Conservation (phyloP, 2,113 vertebrate species). For the Furnarius figulus region DNA sequence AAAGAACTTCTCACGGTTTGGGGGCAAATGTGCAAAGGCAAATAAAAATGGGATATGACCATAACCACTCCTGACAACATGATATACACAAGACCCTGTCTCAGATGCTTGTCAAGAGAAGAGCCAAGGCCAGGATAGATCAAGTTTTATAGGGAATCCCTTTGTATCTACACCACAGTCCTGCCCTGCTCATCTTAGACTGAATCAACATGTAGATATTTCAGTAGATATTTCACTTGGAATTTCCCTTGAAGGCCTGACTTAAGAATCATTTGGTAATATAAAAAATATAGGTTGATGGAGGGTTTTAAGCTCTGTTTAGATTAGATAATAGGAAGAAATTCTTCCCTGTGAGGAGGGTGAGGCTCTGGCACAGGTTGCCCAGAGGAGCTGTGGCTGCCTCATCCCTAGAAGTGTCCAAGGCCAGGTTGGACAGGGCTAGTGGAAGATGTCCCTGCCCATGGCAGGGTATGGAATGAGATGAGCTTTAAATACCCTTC, state of each 20-base stretch:
- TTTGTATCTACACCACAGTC: neutral
- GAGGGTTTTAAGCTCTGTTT: neutral
- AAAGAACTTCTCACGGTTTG: too few species aligned
- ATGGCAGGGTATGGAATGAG: neutral
- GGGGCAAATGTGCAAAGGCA: neutral
- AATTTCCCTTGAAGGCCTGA: neutral
- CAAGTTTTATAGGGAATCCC: neutral
- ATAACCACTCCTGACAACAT: fast-evolving
- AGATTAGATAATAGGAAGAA: neutral
- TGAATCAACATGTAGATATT: fast-evolving
- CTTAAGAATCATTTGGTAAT: neutral
- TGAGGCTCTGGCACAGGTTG: neutral
- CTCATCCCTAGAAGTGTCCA: neutral
- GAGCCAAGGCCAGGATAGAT: fast-evolving
- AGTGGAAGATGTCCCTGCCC: neutral
- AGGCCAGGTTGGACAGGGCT: fast-evolving
- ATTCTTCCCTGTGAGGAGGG: neutral
- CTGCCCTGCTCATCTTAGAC: neutral
- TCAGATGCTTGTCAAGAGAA: neutral
- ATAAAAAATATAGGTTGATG: fast-evolving
- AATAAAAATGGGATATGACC: neutral
- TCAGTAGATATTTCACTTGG: neutral
- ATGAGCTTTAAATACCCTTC: too few species aligned
- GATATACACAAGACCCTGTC: fast-evolving
- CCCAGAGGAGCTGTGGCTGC: neutral